Percentiles rank a stretch among this genome's conserved stretches.
These are phyloP conservation scores for Rhopalosiphum nymphaeae DNA, from an alignment of 2,888 invertebrate genomes.

Conservation along the genomic window DNA sequence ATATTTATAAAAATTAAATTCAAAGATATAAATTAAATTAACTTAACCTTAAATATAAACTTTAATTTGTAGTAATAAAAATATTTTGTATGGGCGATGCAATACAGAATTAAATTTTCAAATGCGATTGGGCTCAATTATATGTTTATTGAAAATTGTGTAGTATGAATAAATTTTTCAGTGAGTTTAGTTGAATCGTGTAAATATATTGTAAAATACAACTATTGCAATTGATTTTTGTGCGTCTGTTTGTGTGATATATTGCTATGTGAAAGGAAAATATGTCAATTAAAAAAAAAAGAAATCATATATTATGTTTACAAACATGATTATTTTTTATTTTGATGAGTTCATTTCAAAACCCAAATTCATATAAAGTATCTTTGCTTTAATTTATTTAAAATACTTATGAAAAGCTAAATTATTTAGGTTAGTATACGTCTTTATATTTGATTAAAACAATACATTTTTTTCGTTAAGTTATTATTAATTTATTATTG, in stretches of 20 bases:
- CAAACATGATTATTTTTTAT: slow-evolving; percentile 6
- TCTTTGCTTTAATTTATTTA: not conserved
- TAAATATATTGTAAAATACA: slow-evolving; percentile 27
- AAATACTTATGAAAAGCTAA: not conserved
- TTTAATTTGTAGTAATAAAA: not conserved
- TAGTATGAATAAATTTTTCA: slow-evolving; percentile 12
- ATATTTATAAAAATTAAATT: slow-evolving; percentile 22
- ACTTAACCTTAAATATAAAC: not conserved
- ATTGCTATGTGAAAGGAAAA: slow-evolving; percentile 21
- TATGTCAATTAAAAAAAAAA: not conserved
- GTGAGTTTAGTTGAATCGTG: not conserved
- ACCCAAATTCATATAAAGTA: not conserved
- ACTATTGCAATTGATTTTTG: slow-evolving; percentile 32
- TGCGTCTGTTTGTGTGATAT: slow-evolving; percentile 44
- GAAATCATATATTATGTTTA: not conserved
- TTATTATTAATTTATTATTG: not conserved
- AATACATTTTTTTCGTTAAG: not conserved
- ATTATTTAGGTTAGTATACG: not conserved
- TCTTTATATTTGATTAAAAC: not conserved
- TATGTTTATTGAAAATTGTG: slow-evolving; percentile 1
- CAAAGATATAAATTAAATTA: not conserved
- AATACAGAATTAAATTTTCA: not conserved
- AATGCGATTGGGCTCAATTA: not conserved
- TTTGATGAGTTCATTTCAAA: slow-evolving; percentile 37
- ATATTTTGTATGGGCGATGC: slow-evolving; percentile 14